These are phyloP conservation scores for Cephus pulcher DNA, from an alignment of 2,888 invertebrate genomes.

Conservation along the genomic window DNA sequence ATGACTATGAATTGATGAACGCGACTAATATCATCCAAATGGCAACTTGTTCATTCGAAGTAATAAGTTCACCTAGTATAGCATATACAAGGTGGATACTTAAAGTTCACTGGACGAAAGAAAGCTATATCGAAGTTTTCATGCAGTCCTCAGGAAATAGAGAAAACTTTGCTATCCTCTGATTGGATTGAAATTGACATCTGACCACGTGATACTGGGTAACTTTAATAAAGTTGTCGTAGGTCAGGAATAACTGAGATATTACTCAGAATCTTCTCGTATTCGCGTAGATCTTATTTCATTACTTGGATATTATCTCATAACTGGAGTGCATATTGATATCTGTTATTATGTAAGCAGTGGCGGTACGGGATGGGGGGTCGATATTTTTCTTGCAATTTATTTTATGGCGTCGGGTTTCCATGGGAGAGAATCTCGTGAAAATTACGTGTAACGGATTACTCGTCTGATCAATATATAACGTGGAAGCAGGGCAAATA, in stretches of 20 bases:
- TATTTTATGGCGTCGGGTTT: conserved; percentile 8
- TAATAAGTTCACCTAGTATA: not conserved
- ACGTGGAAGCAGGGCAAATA: conserved; percentile 35
- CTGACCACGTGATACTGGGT: not conserved
- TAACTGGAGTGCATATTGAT: not conserved
- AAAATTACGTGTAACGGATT: conserved; percentile 23
- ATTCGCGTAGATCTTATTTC: not conserved
- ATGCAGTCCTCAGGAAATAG: not conserved
- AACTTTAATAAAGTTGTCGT: not conserved
- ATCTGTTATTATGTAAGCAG: not conserved
- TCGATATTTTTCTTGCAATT: not conserved
- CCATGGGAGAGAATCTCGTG: conserved; percentile 10
- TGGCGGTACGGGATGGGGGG: no score
- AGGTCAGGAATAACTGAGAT: not conserved
- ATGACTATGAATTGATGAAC: not conserved
- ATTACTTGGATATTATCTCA: not conserved
- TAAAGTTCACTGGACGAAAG: not conserved
- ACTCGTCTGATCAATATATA: conserved; percentile 8
- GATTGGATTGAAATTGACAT: not conserved
- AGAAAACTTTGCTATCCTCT: not conserved
- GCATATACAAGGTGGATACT: not conserved
- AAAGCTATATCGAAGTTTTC: not conserved
- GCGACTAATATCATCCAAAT: not conserved
- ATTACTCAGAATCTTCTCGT: not conserved
- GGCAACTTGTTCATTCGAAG: not conserved